These are phyloP conservation scores for Physella acuta DNA, from an alignment of 1,140 invertebrate species.

Conservation along the genomic window DNA sequence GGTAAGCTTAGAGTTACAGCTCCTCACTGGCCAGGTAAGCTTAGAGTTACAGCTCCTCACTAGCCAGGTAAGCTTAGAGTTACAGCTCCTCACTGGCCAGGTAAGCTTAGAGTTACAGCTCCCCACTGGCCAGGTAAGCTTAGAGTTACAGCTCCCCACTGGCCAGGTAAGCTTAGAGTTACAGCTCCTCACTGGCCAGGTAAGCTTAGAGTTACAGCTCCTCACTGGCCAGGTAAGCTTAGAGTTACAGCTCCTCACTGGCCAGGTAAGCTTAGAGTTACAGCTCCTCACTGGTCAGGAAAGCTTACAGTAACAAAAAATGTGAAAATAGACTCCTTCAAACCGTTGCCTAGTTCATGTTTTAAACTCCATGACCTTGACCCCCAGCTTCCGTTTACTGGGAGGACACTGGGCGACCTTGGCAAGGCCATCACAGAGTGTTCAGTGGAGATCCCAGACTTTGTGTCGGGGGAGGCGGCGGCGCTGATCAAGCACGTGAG, in stretches of 20 bases:
- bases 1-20: neutral
- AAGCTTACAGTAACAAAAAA: neutral
- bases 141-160: neutral
- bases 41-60: neutral
- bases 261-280: neutral
- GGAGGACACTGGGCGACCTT: constrained; percentile 15
- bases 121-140: neutral
- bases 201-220: neutral
- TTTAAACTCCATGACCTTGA: neutral
- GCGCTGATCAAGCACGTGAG: constrained; percentile 15
- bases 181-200: neutral
- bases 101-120: neutral
- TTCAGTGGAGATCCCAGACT: neutral
- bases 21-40: neutral
- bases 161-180: neutral
- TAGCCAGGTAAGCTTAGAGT: neutral
- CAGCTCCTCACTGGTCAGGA: neutral
- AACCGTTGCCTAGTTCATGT: neutral
- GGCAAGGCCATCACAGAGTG: constrained; percentile 18
- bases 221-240: neutral
- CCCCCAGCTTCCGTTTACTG: constrained; percentile 17
- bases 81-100: neutral
- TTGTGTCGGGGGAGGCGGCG: constrained; percentile 5
- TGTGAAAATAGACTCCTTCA: neutral
- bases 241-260: neutral